Evolutionary conservation across 2,113 vertebrate genomes (phyloP).

Genomic region (Aix galericulata): DNA sequence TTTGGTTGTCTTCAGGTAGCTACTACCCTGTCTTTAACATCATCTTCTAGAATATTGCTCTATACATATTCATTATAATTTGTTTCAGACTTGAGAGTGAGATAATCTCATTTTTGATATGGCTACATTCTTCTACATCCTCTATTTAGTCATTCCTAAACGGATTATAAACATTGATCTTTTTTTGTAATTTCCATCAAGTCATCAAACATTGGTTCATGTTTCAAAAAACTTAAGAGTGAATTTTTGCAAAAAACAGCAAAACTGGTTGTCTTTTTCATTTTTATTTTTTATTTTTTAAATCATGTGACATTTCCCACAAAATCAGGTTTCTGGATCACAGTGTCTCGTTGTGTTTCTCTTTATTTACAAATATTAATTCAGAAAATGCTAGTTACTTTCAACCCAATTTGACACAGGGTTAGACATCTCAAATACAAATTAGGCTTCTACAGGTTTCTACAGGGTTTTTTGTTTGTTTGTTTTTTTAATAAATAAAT

Average conservation of each 20-base stretch:
- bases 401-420: neutral
- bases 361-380: neutral
- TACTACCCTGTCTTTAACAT: neutral
- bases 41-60: neutral
- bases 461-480: too few relatives aligned
- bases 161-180: neutral
- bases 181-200: neutral
- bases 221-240: neutral
- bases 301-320: neutral
- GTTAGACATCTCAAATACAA: neutral
- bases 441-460: neutral
- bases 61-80: neutral
- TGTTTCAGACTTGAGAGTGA: neutral
- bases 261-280: neutral
- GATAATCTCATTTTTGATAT: neutral
- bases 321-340: neutral
- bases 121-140: neutral
- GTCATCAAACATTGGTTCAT: neutral
- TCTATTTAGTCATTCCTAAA: neutral
- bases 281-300: fast-evolving
- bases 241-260: neutral
- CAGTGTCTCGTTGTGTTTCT: neutral
- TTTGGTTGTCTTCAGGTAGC: neutral
- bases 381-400: neutral
- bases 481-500: neutral